phyloP scores from a whole-genome alignment of 1,140 invertebrate genomes.

The Octopus sinensis region DNA sequence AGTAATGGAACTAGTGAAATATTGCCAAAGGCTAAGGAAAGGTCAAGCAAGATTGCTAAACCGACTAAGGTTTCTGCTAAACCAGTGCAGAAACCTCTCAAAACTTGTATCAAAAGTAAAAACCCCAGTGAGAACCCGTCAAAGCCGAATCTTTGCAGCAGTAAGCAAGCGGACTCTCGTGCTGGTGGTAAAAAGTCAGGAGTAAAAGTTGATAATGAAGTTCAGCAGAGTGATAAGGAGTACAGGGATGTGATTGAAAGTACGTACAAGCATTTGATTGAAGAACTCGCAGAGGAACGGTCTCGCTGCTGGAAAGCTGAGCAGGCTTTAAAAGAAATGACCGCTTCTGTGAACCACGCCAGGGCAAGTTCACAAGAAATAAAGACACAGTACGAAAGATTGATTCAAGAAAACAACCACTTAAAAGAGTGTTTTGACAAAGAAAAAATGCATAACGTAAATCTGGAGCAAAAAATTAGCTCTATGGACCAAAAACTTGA shows the following conservation, averaged over 20 bases:
- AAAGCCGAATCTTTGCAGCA: too few species aligned
- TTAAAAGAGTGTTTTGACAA: neutral
- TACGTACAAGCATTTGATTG: neutral
- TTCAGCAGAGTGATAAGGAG: neutral
- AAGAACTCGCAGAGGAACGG: neutral
- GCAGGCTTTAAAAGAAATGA: neutral
- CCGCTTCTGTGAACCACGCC: neutral
- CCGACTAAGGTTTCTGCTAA: too few species aligned
- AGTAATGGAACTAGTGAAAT: too few species aligned
- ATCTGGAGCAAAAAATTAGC: neutral
- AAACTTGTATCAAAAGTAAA: too few species aligned
- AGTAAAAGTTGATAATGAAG: too few species aligned
- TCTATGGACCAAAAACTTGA: neutral
- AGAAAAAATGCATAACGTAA: neutral
- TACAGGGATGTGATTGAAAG: neutral
- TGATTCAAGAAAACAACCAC: neutral
- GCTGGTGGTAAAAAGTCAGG: too few species aligned
- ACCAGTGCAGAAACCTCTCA: too few species aligned
- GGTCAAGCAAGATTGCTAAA: too few species aligned
- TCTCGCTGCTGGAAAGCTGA: neutral
- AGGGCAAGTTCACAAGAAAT: neutral
- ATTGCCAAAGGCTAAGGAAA: too few species aligned
- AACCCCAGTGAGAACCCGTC: too few species aligned
- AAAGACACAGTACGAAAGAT: neutral
- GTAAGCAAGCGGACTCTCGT: too few species aligned